phyloP scores from a whole-genome alignment of 2,888 invertebrate species.

The Entomobrya proxima region DNA sequence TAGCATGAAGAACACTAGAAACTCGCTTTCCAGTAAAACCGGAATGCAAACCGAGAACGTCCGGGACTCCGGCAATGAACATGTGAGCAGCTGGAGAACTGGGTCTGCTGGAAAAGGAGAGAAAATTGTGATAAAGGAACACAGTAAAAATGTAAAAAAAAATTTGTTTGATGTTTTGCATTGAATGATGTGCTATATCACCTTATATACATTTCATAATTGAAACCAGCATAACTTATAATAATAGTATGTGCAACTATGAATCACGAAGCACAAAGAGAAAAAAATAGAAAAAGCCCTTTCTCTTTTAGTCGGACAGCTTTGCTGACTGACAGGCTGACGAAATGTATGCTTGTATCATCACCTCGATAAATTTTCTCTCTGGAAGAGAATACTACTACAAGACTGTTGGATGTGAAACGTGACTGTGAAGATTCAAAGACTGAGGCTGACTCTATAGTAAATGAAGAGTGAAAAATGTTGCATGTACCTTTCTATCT shows the following conservation, averaged over 20 bases:
- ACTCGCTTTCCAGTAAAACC: not conserved
- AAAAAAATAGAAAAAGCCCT: not conserved
- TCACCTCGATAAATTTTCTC: conserved; percentile 47
- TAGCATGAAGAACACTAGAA: not conserved
- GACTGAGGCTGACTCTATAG: too few relatives aligned
- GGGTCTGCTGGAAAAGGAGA: conserved; percentile 20
- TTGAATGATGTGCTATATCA: not conserved
- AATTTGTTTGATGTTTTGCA: too few relatives aligned
- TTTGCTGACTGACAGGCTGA: conserved; percentile 50
- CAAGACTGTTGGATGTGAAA: too few relatives aligned
- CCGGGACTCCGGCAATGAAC: conserved; percentile 58
- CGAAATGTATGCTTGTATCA: conserved; percentile 49
- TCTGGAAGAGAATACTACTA: too few relatives aligned
- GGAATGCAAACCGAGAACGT: conserved; percentile 55
- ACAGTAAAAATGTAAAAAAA: not conserved
- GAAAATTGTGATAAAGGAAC: not conserved
- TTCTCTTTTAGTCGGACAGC: not conserved
- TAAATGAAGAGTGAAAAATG: too few relatives aligned
- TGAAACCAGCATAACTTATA: not conserved
- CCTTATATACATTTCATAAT: not conserved
- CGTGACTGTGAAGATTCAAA: too few relatives aligned
- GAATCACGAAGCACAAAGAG: not conserved
- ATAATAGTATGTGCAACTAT: not conserved
- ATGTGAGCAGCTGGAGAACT: conserved; percentile 65
- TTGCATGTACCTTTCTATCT: too few relatives aligned